phyloP scores from a whole-genome alignment of 2,888 invertebrate genomes.

The Hydraecia micacea region DNA sequence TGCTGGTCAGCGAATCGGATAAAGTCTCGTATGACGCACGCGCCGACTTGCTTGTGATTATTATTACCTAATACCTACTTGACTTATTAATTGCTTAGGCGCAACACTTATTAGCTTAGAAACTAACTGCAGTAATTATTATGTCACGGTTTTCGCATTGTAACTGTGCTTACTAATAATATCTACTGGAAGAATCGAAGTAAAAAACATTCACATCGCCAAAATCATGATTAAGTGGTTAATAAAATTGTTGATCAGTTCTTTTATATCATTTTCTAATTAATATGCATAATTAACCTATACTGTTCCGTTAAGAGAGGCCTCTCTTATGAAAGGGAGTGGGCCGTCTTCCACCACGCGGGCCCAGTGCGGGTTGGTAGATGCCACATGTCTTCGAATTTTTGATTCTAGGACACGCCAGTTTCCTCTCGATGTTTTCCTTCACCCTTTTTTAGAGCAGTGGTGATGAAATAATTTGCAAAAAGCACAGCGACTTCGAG shows the following conservation, averaged over 20 bases:
- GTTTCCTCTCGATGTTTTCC: not conserved
- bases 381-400: not conserved
- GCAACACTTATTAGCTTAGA: not conserved
- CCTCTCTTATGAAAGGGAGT: no score
- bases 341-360: no score
- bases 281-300: no score
- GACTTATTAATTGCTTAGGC: not conserved
- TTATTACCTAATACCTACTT: constrained; percentile 16
- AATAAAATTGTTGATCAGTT: not conserved
- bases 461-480: not conserved
- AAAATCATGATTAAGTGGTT: not conserved
- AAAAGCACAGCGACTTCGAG: not conserved
- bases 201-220: not conserved
- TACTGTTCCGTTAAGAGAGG: no score
- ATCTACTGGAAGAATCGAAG: not conserved
- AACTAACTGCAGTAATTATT: not conserved
- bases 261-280: not conserved
- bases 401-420: not conserved
- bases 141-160: not conserved
- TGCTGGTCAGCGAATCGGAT: constrained; percentile 8
- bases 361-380: not conserved
- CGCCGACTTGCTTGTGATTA: not conserved
- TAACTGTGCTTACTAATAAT: not conserved
- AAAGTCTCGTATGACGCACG: constrained; percentile 20
- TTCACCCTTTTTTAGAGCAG: not conserved